A percentile compares a stretch with the other conserved stretches of the same genome.
phyloP scores from a whole-genome alignment of 2,888 invertebrate genomes.

The Fragum whitleyi region DNA sequence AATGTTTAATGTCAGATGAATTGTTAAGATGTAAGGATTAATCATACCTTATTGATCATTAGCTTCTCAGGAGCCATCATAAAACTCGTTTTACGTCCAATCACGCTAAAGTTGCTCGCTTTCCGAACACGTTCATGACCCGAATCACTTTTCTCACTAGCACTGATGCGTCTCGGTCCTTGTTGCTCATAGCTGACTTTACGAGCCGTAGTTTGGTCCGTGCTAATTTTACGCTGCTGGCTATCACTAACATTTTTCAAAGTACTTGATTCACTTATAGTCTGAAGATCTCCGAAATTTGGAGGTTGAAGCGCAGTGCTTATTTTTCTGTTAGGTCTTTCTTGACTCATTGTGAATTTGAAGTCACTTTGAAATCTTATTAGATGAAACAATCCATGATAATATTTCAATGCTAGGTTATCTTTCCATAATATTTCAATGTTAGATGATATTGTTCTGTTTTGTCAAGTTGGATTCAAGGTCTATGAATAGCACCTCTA shows the following conservation, averaged over 20 bases:
- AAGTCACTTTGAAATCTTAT: too few relatives aligned
- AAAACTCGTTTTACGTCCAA: constrained; percentile 59
- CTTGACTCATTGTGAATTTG: constrained; percentile 47
- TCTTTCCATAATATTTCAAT: too few relatives aligned
- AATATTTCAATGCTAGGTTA: too few relatives aligned
- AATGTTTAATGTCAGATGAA: not conserved
- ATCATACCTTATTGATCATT: constrained; percentile 57
- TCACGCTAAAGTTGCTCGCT: constrained; percentile 50
- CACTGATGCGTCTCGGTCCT: constrained; percentile 25
- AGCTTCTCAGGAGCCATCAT: constrained; percentile 53
- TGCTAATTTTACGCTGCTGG: constrained; percentile 45
- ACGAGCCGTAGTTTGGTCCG: constrained; percentile 44
- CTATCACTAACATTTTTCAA: constrained; percentile 50
- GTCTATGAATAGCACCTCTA: too few relatives aligned
- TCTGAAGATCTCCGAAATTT: constrained; percentile 50
- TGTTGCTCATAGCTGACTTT: constrained; percentile 45
- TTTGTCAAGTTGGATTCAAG: too few relatives aligned
- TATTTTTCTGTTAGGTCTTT: constrained; percentile 58
- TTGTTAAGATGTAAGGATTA: not conserved
- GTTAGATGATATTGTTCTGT: too few relatives aligned
- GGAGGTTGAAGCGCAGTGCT: constrained; percentile 58
- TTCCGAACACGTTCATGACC: constrained; percentile 47
- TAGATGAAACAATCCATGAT: too few relatives aligned
- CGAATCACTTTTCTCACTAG: constrained; percentile 41
- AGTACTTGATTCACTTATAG: constrained; percentile 50